phyloP scores from a whole-genome alignment of 2,797 vertebrate genomes.

The Alca torda region DNA sequence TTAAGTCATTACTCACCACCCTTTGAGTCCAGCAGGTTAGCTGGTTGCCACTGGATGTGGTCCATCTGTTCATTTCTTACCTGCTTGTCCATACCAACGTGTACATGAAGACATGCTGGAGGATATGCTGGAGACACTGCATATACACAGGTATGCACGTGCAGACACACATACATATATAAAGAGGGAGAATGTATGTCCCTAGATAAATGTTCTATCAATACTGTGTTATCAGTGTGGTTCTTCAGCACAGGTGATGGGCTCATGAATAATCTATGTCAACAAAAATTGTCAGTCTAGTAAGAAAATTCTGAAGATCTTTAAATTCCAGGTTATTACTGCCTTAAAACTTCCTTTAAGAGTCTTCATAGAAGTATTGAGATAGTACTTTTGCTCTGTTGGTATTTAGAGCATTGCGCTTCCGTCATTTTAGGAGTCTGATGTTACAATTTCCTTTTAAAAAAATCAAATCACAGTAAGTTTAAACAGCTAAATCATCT shows the following conservation, averaged over 20 bases:
- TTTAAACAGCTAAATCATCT: background rate
- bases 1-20: background rate
- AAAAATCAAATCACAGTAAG: background rate
- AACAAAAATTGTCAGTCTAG: background rate
- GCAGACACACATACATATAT: background rate
- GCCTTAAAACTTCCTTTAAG: background rate
- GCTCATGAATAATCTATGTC: background rate
- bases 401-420: background rate
- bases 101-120: background rate
- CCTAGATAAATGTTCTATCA: background rate
- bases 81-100: background rate
- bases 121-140: background rate
- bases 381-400: background rate
- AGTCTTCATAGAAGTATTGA: background rate
- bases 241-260: background rate
- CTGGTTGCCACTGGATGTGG: background rate
- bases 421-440: background rate
- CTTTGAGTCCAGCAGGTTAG: background rate
- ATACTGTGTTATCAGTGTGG: rapidly evolving
- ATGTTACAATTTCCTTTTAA: background rate
- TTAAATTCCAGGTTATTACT: background rate
- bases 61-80: background rate
- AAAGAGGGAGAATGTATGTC: background rate
- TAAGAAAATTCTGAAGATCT: background rate
- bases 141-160: background rate